These are phyloP conservation scores for Parambassis ranga DNA, from an alignment of 2,797 vertebrate species.

Conservation along the genomic window DNA sequence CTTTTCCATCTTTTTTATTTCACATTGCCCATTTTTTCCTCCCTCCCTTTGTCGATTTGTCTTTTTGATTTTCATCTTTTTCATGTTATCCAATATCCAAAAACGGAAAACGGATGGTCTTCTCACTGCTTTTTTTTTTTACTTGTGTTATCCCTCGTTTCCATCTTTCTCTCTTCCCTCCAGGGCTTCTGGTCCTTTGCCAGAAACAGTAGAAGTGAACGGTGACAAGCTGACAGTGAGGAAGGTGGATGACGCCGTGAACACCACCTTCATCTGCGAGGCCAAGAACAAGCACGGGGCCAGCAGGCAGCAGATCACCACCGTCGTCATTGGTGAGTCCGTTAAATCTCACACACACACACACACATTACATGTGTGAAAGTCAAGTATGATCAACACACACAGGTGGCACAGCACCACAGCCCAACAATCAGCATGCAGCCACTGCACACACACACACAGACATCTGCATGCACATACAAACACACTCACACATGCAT, in stretches of 20 bases:
- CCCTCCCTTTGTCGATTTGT: neutral
- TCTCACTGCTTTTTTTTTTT: neutral
- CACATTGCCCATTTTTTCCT: neutral
- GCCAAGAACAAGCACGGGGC: conserved; percentile 83
- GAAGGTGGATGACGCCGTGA: conserved; percentile 84
- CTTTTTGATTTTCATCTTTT: neutral
- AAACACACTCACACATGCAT: conserved; percentile 33
- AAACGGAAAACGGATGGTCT: neutral
- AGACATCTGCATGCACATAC: neutral
- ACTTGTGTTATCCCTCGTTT: neutral
- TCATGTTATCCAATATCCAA: neutral
- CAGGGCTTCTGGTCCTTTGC: conserved; percentile 80
- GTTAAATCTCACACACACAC: neutral
- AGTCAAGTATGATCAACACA: neutral
- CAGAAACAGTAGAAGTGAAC: conserved; percentile 72
- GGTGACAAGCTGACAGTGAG: conserved; percentile 77
- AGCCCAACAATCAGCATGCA: neutral
- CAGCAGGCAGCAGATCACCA: conserved; percentile 75
- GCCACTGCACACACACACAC: neutral
- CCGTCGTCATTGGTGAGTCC: conserved; percentile 84
- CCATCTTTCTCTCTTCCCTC: neutral
- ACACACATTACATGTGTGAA: neutral
- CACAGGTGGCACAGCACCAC: neutral
- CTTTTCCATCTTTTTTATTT: neutral
- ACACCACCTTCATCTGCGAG: conserved; percentile 89